These are phyloP conservation scores for Trididemnum miniatum DNA, from an alignment of 23 tunicate species.

Conservation along the genomic window DNA sequence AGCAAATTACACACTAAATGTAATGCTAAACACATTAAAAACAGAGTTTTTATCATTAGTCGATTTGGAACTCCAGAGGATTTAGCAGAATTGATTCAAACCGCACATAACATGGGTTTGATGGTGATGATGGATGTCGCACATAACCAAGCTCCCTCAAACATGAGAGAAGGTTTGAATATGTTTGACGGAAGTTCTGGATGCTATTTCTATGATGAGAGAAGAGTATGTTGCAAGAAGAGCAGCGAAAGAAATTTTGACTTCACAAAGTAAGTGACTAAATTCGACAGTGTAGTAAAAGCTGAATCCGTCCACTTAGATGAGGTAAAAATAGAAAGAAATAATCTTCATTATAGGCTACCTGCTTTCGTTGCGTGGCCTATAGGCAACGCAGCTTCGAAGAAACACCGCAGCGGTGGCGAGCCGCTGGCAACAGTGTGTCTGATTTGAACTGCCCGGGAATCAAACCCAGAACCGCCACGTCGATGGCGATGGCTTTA, in stretches of 20 bases:
- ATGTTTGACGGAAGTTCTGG: slow-evolving; percentile 79
- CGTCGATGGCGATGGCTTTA: too few species aligned
- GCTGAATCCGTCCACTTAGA: too few species aligned
- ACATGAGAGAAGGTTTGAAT: slow-evolving; percentile 82
- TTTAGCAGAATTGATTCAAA: slow-evolving; percentile 65
- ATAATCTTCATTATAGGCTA: too few species aligned
- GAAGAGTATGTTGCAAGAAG: slow-evolving; percentile 22
- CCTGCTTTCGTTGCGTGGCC: too few species aligned
- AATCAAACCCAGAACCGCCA: too few species aligned
- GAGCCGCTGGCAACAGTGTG: too few species aligned
- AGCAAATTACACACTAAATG: too few species aligned
- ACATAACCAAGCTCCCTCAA: slow-evolving; percentile 76
- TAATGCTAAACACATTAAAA: too few species aligned
- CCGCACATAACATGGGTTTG: slow-evolving; percentile 86
- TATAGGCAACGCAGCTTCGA: too few species aligned
- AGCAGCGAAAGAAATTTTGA: slow-evolving; percentile 27
- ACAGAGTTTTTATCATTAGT: slow-evolving; percentile 24
- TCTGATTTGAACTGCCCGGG: too few species aligned
- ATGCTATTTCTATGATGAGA: slow-evolving; percentile 45
- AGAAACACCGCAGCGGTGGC: too few species aligned
- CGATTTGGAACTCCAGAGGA: slow-evolving; percentile 94
- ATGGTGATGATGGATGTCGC: slow-evolving; percentile 81
- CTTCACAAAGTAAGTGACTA: slow-evolving; percentile 36
- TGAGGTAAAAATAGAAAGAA: too few species aligned
- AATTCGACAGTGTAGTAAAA: neutral